These are phyloP conservation scores for Cherax destructor DNA, from an alignment of 1,140 invertebrate species.

Conservation along the genomic window DNA sequence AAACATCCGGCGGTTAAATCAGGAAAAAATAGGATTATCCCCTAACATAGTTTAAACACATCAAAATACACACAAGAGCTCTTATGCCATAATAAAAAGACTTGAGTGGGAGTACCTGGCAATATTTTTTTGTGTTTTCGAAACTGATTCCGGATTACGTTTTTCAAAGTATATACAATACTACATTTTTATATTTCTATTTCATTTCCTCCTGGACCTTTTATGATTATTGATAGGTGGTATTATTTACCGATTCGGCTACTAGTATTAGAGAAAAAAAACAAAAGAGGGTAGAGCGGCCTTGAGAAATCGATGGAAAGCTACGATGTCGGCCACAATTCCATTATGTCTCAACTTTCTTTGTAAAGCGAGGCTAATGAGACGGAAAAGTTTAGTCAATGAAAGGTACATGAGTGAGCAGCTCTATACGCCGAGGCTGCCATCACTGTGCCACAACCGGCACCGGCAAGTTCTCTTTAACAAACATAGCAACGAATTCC, in stretches of 20 bases:
- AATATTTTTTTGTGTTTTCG: neutral
- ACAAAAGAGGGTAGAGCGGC: neutral
- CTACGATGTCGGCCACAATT: neutral
- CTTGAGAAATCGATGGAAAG: conserved; percentile 4
- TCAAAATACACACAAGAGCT: no score
- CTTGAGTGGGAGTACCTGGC: neutral
- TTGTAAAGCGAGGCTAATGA: neutral
- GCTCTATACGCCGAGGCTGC: neutral
- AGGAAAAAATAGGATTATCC: no score
- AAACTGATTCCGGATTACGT: neutral
- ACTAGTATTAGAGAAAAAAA: neutral
- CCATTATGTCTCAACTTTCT: neutral
- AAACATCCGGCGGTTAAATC: no score
- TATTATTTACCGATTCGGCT: neutral
- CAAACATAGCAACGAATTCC: neutral
- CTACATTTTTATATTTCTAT: neutral
- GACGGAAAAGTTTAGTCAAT: no score
- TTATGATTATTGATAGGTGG: neutral
- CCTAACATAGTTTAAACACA: no score
- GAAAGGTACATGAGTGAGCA: neutral
- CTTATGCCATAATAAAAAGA: no score
- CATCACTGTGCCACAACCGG: neutral
- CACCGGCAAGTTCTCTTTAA: neutral
- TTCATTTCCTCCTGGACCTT: neutral
- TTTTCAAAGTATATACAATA: neutral